Conservation (phyloP, 2,888 invertebrate species). For the Endomychus coccineus region DNA sequence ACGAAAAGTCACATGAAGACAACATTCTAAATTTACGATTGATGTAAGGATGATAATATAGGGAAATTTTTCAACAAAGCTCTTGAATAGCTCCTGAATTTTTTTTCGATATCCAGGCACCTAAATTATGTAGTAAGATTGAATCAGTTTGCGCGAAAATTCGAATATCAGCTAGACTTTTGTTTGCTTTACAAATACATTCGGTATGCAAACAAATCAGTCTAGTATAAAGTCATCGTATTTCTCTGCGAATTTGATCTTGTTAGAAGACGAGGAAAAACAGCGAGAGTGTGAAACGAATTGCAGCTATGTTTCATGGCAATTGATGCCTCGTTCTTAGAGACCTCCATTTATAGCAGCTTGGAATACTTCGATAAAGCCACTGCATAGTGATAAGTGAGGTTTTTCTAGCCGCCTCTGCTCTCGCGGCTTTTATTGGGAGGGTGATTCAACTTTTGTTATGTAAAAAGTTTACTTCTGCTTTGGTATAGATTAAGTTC, state of each 20-base stretch:
- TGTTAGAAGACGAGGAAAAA: constrained; percentile 3
- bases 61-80: too few relatives aligned
- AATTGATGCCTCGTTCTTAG: constrained; percentile 33
- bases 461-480: constrained; percentile 1
- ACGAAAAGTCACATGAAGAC: too few relatives aligned
- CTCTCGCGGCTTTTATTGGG: background rate
- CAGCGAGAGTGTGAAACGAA: constrained; percentile 30
- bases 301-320: constrained; percentile 37
- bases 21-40: too few relatives aligned
- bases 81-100: too few relatives aligned
- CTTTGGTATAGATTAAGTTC: background rate
- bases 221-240: constrained; percentile 1
- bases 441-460: background rate
- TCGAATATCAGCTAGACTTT: too few relatives aligned
- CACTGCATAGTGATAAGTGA: constrained; percentile 15
- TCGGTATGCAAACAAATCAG: constrained; percentile 6
- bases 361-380: constrained; percentile 30
- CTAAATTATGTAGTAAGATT: too few relatives aligned
- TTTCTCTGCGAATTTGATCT: constrained; percentile 5
- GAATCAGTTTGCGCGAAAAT: too few relatives aligned
- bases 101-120: too few relatives aligned
- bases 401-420: background rate
- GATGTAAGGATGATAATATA: too few relatives aligned
- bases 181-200: too few relatives aligned
- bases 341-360: constrained; percentile 30